phyloP scores from a whole-genome alignment of 2,797 vertebrate genomes.

The Hyperoplus lanceolatus region DNA sequence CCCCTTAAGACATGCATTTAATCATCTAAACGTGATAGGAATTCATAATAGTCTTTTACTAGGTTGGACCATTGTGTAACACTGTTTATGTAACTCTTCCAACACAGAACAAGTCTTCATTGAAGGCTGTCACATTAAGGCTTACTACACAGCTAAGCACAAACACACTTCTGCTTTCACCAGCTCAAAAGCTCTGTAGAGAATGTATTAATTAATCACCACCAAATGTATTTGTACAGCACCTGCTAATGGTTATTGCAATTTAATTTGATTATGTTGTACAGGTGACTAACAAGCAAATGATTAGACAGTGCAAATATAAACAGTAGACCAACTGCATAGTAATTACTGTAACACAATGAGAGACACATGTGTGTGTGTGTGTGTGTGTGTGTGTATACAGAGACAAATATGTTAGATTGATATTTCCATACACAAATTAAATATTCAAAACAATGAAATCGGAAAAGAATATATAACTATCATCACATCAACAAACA shows the following conservation, averaged over 20 bases:
- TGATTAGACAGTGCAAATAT: conserved; percentile 1
- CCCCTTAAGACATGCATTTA: neutral
- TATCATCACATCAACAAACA: neutral
- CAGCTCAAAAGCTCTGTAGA: neutral
- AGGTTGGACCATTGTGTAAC: neutral
- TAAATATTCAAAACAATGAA: neutral
- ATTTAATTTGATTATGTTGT: neutral
- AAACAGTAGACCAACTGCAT: neutral
- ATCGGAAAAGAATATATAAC: neutral
- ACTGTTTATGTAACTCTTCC: neutral
- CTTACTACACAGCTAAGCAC: neutral
- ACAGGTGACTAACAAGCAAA: neutral
- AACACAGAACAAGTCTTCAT: neutral
- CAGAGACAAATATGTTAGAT: neutral
- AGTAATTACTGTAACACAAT: neutral
- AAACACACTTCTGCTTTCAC: neutral
- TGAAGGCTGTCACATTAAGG: neutral
- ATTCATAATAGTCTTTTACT: neutral
- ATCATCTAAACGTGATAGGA: neutral
- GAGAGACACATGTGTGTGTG: no score
- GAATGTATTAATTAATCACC: neutral
- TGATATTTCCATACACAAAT: neutral
- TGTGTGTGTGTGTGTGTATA: neutral
- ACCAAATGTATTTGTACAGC: neutral
- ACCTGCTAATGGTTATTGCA: neutral